Percentiles rank a stretch among this genome's conserved stretches.
phyloP scores from a whole-genome alignment of 2,113 vertebrate species.

The Oncorhynchus kisutch region DNA sequence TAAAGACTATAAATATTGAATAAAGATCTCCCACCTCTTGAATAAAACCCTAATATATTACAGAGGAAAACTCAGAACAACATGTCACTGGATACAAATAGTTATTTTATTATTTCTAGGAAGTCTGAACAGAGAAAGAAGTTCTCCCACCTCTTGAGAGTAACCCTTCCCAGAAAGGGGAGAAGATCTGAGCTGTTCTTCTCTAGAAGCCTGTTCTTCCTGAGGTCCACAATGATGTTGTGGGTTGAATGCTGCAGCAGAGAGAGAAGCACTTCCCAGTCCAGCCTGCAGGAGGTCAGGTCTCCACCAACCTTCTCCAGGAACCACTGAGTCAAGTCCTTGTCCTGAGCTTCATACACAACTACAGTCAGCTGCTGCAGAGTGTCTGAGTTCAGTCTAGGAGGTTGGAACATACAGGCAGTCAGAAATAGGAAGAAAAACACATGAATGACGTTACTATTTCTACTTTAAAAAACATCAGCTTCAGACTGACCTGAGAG shows the following conservation, averaged over 20 bases:
- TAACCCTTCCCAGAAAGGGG: conserved; percentile 26
- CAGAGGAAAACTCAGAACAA: too few relatives aligned
- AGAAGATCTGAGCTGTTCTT: conserved; percentile 21
- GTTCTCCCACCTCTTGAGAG: conserved; percentile 26
- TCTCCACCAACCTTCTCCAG: conserved; percentile 7
- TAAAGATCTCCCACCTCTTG: conserved; percentile 17
- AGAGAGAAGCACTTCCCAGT: conserved; percentile 29
- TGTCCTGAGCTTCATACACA: conserved; percentile 38
- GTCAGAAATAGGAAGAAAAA: too few relatives aligned
- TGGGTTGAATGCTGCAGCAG: conserved; percentile 23
- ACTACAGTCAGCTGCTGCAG: conserved; percentile 24
- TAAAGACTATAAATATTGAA: not conserved
- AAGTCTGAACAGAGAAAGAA: not conserved
- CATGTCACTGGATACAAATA: too few relatives aligned
- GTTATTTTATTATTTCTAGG: too few relatives aligned
- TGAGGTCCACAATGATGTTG: conserved; percentile 33
- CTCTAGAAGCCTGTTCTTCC: conserved; percentile 13
- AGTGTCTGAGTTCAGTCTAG: conserved; percentile 20
- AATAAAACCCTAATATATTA: conserved; percentile 12
- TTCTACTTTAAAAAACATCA: too few relatives aligned
- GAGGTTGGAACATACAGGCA: not conserved
- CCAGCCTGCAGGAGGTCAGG: conserved; percentile 24
- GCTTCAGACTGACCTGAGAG: conserved; percentile 22
- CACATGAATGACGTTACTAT: too few relatives aligned
- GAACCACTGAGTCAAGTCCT: conserved; percentile 28